Evolutionary conservation across 2,797 vertebrate genomes (phyloP), one percentile per base, ranked within the genome.

Genomic region (Myotis pilosus): DNA sequence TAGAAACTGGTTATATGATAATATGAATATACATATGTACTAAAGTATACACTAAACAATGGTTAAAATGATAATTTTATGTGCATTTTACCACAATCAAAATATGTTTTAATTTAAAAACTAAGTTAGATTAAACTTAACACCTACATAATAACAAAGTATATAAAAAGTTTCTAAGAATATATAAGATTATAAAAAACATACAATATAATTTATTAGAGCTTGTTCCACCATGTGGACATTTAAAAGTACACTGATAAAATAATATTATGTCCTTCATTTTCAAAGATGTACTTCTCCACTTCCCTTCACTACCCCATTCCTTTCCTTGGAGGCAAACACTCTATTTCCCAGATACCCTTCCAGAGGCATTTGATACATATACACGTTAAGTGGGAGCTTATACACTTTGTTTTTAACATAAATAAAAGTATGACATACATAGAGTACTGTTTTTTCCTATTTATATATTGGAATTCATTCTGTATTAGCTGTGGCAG

Each of bases 121-220:
- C 62, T 51, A 80, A 69, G 30, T 62, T 75, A 66, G 30, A 55
- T 83, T 30, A 94, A 93, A 72, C 55, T 23, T 85, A 91, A 74
- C 82, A 80, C 60, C 38, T 22, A 87, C 8, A 62, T 81, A 85
- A 53, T 49, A 69, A 85, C 20, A 84, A 76, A 95, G 38, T 89
- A 92, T 66, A 80, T 71, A 49, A 55, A 2, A 93, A 38, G 41
- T 80, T 87, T 72, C 28, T 68, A 85, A 93, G 74, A 83, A 68
- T 22, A 82, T 17, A 66, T 28, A 13, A 53, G n/a, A 81, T 85
- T 80, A 87, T 53, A 17, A 64, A 85, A 81, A 89, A 80, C 28
- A 1, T 2, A 69, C 16, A 87, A 57, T 66, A 69, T 12, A 69
- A 55, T 33, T 91, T 91, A 69, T 47, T 79, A 92, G 28, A 33